These are phyloP conservation scores for Pammene fasciana DNA, from an alignment of 2,888 invertebrate species.

Conservation along the genomic window DNA sequence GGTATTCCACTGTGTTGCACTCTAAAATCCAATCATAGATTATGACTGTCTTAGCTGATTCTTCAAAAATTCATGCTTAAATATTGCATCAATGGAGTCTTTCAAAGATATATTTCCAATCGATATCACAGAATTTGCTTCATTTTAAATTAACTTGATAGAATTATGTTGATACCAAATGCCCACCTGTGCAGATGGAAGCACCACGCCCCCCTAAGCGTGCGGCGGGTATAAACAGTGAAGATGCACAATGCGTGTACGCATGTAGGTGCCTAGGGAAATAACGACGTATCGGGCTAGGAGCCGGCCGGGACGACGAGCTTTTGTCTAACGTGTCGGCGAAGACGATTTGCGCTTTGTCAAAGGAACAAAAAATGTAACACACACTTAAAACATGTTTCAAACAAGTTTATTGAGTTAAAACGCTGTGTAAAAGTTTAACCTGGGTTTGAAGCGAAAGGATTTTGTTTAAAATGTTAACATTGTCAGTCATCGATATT, in stretches of 20 bases:
- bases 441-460: background rate
- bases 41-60: too few relatives aligned
- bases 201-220: conserved; percentile 59
- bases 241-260: conserved; percentile 58
- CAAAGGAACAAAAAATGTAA: conserved; percentile 22
- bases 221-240: conserved; percentile 61
- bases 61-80: too few relatives aligned
- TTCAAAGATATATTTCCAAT: too few relatives aligned
- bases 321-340: background rate
- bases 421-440: background rate
- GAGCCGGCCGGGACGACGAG: background rate
- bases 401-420: conserved; percentile 21
- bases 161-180: conserved; percentile 42
- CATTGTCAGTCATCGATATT: too few relatives aligned
- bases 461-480: background rate
- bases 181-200: conserved; percentile 54
- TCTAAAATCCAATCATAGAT: too few relatives aligned
- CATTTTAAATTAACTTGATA: background rate
- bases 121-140: too few relatives aligned
- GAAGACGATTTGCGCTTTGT: conserved; percentile 17
- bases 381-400: conserved; percentile 4
- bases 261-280: conserved; percentile 54
- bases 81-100: too few relatives aligned
- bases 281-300: background rate
- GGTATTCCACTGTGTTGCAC: too few relatives aligned